These are phyloP conservation scores for Prenolepis imparis DNA, from an alignment of 2,888 invertebrate genomes.

Conservation along the genomic window DNA sequence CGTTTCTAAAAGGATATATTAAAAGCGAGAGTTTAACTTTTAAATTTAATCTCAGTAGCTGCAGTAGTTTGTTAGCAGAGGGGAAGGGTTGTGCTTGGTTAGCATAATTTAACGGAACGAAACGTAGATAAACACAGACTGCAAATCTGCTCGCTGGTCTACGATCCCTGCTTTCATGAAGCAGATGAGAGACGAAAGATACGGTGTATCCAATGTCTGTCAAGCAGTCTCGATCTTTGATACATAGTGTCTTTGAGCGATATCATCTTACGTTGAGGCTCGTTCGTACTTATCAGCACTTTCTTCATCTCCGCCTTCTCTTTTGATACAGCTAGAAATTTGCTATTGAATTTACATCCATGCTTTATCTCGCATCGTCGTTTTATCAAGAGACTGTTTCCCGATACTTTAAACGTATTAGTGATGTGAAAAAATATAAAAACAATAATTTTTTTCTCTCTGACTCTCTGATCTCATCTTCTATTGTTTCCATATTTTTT, in stretches of 20 bases:
- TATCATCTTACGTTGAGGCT: slow-evolving; percentile 52
- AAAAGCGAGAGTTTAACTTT: neutral
- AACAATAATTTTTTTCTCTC: too few species aligned
- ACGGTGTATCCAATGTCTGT: slow-evolving; percentile 58
- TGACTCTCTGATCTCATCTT: too few species aligned
- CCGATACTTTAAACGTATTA: neutral
- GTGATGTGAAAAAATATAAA: neutral
- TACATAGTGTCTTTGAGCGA: slow-evolving; percentile 45
- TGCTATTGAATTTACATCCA: slow-evolving; percentile 44
- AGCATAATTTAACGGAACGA: slow-evolving; percentile 16
- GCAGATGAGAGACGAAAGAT: slow-evolving; percentile 45
- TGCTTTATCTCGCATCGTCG: neutral
- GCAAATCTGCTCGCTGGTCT: slow-evolving; percentile 36
- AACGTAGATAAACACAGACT: slow-evolving; percentile 9
- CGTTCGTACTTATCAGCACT: slow-evolving; percentile 36
- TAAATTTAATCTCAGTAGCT: slow-evolving; percentile 16
- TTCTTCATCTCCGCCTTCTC: slow-evolving; percentile 45
- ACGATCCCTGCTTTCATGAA: slow-evolving; percentile 31
- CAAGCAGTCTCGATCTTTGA: slow-evolving; percentile 43
- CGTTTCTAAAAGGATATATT: neutral
- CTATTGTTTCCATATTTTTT: neutral
- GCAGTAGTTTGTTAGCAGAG: neutral
- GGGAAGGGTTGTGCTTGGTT: neutral
- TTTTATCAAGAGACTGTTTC: neutral
- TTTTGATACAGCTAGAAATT: slow-evolving; percentile 49